Evolutionary conservation across 2,113 vertebrate genomes (phyloP), one percentile per base, ranked within the genome.

Genomic region (Clinocottus analis): DNA sequence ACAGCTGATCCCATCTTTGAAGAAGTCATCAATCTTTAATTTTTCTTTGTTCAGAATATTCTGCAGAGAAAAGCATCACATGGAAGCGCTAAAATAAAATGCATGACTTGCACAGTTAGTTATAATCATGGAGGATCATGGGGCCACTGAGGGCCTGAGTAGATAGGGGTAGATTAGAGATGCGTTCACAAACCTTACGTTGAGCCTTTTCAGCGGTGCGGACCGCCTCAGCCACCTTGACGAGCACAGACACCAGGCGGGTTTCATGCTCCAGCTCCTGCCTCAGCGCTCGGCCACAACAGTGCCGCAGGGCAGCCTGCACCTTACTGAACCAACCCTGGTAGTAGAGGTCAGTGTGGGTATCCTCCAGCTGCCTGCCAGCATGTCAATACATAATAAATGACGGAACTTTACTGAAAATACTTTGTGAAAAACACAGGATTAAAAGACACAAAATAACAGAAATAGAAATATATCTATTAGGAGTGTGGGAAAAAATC

Each of bases 321-420:
- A 98, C 90, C 79, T 98, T 97, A 88, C 94, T 94, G 87, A 96
- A 96, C 70, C 98, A 97, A 61, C 96, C 96, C 72, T 95, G 96
- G 93, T 96, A 97, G 93, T 96, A 93, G 0, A 92, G 94, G 66
- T 98, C 96, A 56, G 91, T 94, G 43, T 93, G 92, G 39, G 95
- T 94, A 0, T 98, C 97, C 86, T 97, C 95, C 85, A 99, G 92
- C 88, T 98, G 85, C 98, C 97, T 99, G 91, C 17, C 64, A 69
- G 16, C 17, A 72, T 4, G 41, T 25, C 55, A 29, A 55, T 72
- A 66, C 31, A 59, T 8, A 37, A 43, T 7, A 16, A 27, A 25
- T 43, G 5, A 29, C 33, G 1, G 23, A 31, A 58, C 14, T 43
- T 61, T 21, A n/a, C 61, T 47, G n/a, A n/a, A n/a, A n/a, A n/a